Evolutionary conservation across 1,140 invertebrate species (phyloP), one percentile per base, ranked within the genome.

Genomic region (Neodiprion pinetum): DNA sequence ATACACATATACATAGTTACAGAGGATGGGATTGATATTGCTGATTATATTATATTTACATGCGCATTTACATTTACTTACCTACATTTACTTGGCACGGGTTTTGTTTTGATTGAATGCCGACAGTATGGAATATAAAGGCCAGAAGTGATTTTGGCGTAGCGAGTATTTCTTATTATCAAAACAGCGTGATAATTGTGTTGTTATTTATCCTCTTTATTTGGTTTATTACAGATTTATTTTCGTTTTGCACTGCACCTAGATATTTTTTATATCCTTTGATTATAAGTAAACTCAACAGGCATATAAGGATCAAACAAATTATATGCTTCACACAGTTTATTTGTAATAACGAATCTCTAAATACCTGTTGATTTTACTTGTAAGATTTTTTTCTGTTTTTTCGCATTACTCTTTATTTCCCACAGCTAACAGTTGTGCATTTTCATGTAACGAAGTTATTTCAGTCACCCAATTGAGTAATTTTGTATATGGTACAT

Each of bases 61-160:
- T 40, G 14, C 40, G 50, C 40, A 65, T 23, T 47, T 74, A 50
- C 47, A n/a, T 69, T 12, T 12, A 48, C 65, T 48, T 71, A 65
- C 66, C 69, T 67, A 28, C 28, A 71, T 50, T 65, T 53, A 69
- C 17, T 50, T 49, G 53, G 53, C 53, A 61, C 53, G 9, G 48
- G 21, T 75, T 67, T 76, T 61, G 67, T 68, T 40, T 68, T 17
- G 47, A 70, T 17, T 47, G 40, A 69, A 7, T 69, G 67, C 11
- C 23, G 23, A 69, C 23, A 8, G 40, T 69, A 23, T 21, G 12
- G 12, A 69, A 47, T 17, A 23, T 23, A 69, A 69, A 21, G 8
- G 17, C 21, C 12, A 14, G 61, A 14, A 65, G 67, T 21, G 40
- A 69, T 11, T 23, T 61, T 61, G 53, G n/a, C 53, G 11, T 61